Evolutionary conservation across 2,797 vertebrate species (phyloP), one percentile per base, ranked within the genome.

Genomic region (Aphelocoma californica): DNA sequence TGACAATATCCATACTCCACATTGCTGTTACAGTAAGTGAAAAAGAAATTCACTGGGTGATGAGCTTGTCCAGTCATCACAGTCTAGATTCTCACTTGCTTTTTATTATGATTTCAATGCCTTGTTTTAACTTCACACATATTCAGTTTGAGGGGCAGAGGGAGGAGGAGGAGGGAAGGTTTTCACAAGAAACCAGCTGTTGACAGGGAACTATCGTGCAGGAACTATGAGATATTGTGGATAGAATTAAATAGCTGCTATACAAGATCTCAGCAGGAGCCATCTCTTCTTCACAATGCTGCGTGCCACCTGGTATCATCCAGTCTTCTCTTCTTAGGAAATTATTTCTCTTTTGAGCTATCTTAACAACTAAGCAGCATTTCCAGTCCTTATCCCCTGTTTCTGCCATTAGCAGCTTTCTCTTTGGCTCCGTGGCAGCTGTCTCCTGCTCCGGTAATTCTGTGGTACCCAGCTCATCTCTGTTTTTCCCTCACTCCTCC

Each of bases 381-480:
- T 88, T 81, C 18, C 61, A 77, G 48, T 57, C 45, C 45, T 78
- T 23, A 24, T 61, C 12, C 62, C 50, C 29, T 81, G 10, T 86
- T 87, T 95, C 91, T 95, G 58, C 74, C 60, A 44, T 89, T 60
- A 79, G n/a, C 69, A 80, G 67, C 84, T 88, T 82, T 88, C 73
- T 74, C 25, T 84, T 69, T 57, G 78, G 28, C 66, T 86, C 23
- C 3, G 60, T 95, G 81, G 88, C 71, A 94, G 82, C 94, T 93
- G 65, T 74, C 88, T 96, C 73, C 70, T 66, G 90, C 88, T 91
- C 67, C 1, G 0, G 28, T 51, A 86, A 95, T 94, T 90, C 72
- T 44, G 36, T 73, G 77, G 80, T 86, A 87, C 79, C 44, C 60
- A 88, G 66, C 78, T 66, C 56, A n/a, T 48, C 65, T 86, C 47